Conservation (phyloP, 1,140 invertebrate genomes). For the Spodoptera litura region DNA sequence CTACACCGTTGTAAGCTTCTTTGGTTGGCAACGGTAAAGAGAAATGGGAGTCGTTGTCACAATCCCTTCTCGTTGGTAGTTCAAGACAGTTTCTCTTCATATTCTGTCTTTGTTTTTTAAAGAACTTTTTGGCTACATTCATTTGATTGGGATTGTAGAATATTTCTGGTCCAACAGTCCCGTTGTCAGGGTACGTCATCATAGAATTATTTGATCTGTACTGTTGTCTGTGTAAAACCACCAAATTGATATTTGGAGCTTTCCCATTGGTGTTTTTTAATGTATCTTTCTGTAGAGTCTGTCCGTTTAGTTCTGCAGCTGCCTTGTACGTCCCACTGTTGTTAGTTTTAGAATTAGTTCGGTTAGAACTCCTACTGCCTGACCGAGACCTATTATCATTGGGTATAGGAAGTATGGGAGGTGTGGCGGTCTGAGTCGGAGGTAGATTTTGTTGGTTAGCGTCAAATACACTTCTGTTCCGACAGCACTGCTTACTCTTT, state of each 20-base stretch:
- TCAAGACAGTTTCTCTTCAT: conserved; percentile 92
- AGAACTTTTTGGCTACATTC: conserved; percentile 96
- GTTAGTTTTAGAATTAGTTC: conserved; percentile 86
- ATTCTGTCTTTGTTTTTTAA: conserved; percentile 93
- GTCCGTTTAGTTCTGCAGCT: conserved; percentile 84
- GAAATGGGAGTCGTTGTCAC: conserved; percentile 88
- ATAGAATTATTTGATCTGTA: conserved; percentile 90
- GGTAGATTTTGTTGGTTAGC: conserved; percentile 87
- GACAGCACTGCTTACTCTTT: conserved; percentile 88
- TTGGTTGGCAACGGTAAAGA: conserved; percentile 83
- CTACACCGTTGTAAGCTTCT: conserved; percentile 87
- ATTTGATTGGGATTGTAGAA: conserved; percentile 98
- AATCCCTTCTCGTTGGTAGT: conserved; percentile 88
- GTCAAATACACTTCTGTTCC: conserved; percentile 89
- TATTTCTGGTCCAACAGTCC: conserved; percentile 89
- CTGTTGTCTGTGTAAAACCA: conserved; percentile 90
- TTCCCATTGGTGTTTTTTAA: conserved; percentile 80
- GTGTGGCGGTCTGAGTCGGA: conserved; percentile 77
- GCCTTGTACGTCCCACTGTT: conserved; percentile 86
- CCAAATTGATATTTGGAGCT: conserved; percentile 87
- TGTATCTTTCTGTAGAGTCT: conserved; percentile 77
- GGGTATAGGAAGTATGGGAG: conserved; percentile 75
- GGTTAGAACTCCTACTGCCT: conserved; percentile 87
- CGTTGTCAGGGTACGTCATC: conserved; percentile 89
- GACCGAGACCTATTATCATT: conserved; percentile 87